A percentile compares a stretch with the other conserved stretches of the same genome.
These are phyloP conservation scores for Conus betulinus DNA, from an alignment of 1,140 invertebrate genomes.

Conservation along the genomic window DNA sequence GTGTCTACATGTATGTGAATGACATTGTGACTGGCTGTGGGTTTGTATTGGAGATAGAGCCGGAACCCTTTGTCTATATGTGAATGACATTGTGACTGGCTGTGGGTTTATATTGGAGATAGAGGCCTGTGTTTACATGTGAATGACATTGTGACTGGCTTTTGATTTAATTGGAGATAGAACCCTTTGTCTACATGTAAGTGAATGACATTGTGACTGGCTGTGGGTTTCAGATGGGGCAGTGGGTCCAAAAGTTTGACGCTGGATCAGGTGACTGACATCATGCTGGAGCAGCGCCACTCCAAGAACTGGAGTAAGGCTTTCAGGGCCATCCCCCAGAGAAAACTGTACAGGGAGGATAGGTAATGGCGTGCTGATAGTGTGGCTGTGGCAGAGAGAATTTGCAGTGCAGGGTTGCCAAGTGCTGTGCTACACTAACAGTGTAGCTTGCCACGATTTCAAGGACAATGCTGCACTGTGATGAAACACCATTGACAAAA, in stretches of 20 bases:
- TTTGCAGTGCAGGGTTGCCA: too few relatives aligned
- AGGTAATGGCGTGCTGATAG: neutral
- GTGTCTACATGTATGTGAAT: too few relatives aligned
- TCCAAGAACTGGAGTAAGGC: slow-evolving; percentile 83
- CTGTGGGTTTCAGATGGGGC: slow-evolving; percentile 72
- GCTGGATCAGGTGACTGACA: slow-evolving; percentile 86
- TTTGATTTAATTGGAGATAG: too few relatives aligned
- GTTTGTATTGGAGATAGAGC: slow-evolving; percentile 19
- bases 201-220: slow-evolving; percentile 27
- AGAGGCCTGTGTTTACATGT: slow-evolving; percentile 85
- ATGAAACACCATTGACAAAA: too few relatives aligned
- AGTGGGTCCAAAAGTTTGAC: slow-evolving; percentile 87
- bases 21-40: too few relatives aligned
- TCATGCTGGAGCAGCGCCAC: slow-evolving; percentile 83
- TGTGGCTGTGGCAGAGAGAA: too few relatives aligned
- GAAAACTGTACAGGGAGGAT: slow-evolving; percentile 78
- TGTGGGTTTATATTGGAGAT: slow-evolving; percentile 76
- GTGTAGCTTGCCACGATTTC: too few relatives aligned
- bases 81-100: slow-evolving; percentile 28
- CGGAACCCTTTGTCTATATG: neutral
- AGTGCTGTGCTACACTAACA: too few relatives aligned
- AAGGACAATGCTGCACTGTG: too few relatives aligned
- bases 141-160: slow-evolving; percentile 80
- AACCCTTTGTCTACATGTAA: neutral
- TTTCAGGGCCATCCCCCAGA: slow-evolving; percentile 81